phyloP scores from a whole-genome alignment of 2,113 vertebrate species.

The Paratilapia polleni region DNA sequence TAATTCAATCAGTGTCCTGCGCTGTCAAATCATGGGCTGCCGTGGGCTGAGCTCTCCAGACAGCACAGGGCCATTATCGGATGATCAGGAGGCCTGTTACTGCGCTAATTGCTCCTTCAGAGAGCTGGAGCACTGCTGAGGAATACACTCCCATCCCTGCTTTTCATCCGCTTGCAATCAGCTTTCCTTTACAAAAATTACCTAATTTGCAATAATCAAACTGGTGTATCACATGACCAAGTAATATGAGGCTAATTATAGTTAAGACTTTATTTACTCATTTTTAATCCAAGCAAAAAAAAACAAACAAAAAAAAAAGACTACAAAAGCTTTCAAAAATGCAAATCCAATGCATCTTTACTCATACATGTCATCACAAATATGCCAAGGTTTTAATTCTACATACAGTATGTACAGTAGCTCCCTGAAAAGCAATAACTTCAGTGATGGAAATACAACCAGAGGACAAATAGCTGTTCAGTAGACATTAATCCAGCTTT shows the following conservation, averaged over 20 bases:
- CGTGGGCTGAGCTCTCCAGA: slow-evolving; percentile 82
- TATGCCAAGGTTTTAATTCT: slow-evolving; percentile 11
- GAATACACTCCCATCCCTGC: slow-evolving; percentile 58
- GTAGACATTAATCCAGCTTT: background rate
- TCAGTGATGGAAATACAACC: background rate
- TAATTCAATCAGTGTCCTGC: slow-evolving; percentile 93
- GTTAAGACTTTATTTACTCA: slow-evolving; percentile 36
- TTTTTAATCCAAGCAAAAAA: background rate
- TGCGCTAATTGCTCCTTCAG: slow-evolving; percentile 88
- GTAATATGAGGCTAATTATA: slow-evolving; percentile 7
- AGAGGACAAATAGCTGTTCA: background rate
- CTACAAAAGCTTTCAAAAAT: background rate
- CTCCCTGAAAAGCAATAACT: background rate
- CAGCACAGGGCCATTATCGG: slow-evolving; percentile 87
- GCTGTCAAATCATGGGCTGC: slow-evolving; percentile 90
- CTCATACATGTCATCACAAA: background rate
- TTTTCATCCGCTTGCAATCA: slow-evolving; percentile 32
- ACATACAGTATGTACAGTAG: slow-evolving; percentile 51
- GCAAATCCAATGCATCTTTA: slow-evolving; percentile 15
- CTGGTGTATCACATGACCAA: background rate
- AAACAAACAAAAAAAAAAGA: background rate
- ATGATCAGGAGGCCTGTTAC: slow-evolving; percentile 88
- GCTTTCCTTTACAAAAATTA: slow-evolving; percentile 22
- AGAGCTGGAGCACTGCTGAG: slow-evolving; percentile 76
- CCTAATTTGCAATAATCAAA: slow-evolving; percentile 20